Evolutionary conservation across 2,888 invertebrate species (phyloP).

Genomic region (Aspidapion aeneum): DNA sequence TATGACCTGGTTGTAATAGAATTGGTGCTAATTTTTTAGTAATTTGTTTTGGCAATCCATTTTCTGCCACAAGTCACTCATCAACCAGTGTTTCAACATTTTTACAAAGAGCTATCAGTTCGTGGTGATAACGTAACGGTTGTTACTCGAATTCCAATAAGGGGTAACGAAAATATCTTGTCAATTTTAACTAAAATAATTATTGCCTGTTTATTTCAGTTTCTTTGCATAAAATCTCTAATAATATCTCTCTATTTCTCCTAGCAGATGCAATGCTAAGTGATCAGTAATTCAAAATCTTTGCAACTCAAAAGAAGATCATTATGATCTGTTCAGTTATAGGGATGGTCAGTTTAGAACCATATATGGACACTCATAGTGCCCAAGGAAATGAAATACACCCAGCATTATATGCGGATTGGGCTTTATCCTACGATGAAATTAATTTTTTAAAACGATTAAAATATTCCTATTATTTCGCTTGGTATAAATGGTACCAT

Average conservation of each 20-base stretch:
- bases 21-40: too few relatives aligned
- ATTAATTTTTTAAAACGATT: constrained; percentile 39
- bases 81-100: constrained; percentile 46
- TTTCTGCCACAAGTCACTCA: constrained; percentile 50
- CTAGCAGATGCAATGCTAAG: background rate
- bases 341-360: constrained; percentile 27
- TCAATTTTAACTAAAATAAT: constrained; percentile 27
- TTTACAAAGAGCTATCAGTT: constrained; percentile 38
- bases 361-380: constrained; percentile 27
- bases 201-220: background rate
- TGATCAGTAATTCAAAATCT: background rate
- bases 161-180: constrained; percentile 31
- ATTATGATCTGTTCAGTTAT: constrained; percentile 20
- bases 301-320: background rate
- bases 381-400: constrained; percentile 32
- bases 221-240: too few relatives aligned
- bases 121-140: constrained; percentile 37
- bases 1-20: constrained; percentile 25
- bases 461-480: constrained; percentile 28
- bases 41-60: too few relatives aligned
- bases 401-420: constrained; percentile 32
- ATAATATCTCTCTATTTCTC: too few relatives aligned
- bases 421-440: constrained; percentile 33
- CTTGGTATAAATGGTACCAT: constrained; percentile 30
- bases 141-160: constrained; percentile 36